A percentile compares a stretch with the other conserved stretches of the same genome.
These are phyloP conservation scores for Hyperoplus lanceolatus DNA, from an alignment of 2,797 vertebrate species.

Conservation along the genomic window DNA sequence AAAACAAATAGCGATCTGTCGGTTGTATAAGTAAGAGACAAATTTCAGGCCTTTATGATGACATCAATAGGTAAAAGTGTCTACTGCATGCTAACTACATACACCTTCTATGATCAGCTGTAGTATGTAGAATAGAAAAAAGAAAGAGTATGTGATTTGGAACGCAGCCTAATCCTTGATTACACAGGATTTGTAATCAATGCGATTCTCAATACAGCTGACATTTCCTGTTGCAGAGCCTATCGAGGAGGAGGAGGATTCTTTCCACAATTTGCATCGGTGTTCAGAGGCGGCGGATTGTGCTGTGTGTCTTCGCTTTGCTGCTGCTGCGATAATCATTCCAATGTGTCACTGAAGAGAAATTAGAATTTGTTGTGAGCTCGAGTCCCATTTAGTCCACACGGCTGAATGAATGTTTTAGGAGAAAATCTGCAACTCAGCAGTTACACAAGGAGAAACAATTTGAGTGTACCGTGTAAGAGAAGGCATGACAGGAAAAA, in stretches of 20 bases:
- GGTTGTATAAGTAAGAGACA: no score
- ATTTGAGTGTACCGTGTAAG: conserved; percentile 21
- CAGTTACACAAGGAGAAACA: conserved; percentile 52
- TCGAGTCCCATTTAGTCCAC: conserved; percentile 57
- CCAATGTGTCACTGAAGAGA: conserved; percentile 69
- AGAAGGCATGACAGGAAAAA: conserved; percentile 19
- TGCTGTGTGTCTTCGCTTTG: conserved; percentile 68
- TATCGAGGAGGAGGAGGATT: conserved; percentile 23
- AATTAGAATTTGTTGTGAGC: conserved; percentile 62
- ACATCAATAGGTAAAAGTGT: no score
- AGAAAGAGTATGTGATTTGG: no score
- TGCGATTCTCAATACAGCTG: conserved; percentile 5
- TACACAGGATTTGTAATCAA: conserved; percentile 14
- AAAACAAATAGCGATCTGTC: no score
- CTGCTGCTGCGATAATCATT: conserved; percentile 75
- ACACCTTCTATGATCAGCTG: no score
- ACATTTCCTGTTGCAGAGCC: conserved; percentile 28
- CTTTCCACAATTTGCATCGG: conserved; percentile 60
- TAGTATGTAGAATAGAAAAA: no score
- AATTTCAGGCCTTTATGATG: no score
- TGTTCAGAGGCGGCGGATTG: conserved; percentile 65
- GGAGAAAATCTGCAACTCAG: conserved; percentile 66
- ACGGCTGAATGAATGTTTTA: conserved; percentile 48
- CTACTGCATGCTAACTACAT: no score
- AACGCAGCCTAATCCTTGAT: conserved; percentile 11